Conservation (phyloP, 2,888 invertebrate genomes). For the Frankliniella intonsa region DNA sequence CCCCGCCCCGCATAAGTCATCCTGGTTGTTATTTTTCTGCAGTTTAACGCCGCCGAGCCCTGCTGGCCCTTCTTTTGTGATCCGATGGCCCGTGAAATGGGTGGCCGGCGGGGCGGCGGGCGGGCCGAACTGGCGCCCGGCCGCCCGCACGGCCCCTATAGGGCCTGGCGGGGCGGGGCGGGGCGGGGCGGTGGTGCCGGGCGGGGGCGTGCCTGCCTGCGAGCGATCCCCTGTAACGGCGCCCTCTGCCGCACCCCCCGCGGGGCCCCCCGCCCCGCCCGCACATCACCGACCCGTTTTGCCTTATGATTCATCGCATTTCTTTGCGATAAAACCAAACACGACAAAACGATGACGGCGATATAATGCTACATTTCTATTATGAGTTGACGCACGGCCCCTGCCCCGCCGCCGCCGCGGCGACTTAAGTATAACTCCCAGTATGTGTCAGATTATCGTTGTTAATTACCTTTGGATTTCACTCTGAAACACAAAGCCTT, state of each 20-base stretch:
- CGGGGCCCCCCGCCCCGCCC: not conserved
- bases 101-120: not conserved
- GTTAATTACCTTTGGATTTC: no score
- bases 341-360: not conserved
- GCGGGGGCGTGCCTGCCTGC: not conserved
- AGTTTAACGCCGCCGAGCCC: not conserved
- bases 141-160: not conserved
- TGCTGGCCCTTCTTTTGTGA: not conserved
- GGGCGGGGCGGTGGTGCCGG: not conserved
- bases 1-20: no score
- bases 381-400: no score
- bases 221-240: not conserved
- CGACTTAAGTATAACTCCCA: no score
- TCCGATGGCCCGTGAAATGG: conserved; percentile 22
- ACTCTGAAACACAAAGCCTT: no score
- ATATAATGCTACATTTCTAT: no score
- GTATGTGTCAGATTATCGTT: no score
- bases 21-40: not conserved
- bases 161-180: not conserved
- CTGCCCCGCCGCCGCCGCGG: no score
- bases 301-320: not conserved
- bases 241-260: not conserved
- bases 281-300: not conserved
- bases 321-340: not conserved
- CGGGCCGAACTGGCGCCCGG: not conserved